Conservation (phyloP, 2,888 invertebrate species). For the Entomobrya multifasciata region DNA sequence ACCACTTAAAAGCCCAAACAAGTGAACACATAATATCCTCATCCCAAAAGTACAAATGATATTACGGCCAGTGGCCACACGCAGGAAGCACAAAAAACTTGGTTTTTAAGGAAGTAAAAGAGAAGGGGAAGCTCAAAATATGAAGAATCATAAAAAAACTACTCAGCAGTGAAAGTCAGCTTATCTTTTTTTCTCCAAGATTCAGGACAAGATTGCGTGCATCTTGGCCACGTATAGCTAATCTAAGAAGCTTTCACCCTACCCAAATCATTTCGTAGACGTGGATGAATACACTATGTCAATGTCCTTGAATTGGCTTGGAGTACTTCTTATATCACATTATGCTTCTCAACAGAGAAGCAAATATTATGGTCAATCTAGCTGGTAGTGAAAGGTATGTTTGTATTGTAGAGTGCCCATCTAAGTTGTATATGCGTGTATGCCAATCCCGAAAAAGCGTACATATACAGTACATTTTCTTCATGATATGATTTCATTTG, state of each 20-base stretch:
- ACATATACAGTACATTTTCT: too few relatives aligned
- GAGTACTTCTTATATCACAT: background rate
- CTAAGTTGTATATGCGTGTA: too few relatives aligned
- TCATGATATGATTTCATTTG: too few relatives aligned
- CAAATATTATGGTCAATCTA: too few relatives aligned
- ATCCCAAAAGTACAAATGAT: constrained; percentile 40
- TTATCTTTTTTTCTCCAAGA: constrained; percentile 19
- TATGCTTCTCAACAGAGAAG: too few relatives aligned
- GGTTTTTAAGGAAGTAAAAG: constrained; percentile 39
- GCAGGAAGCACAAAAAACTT: constrained; percentile 59
- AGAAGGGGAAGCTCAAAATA: constrained; percentile 28
- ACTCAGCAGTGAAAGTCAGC: constrained; percentile 33
- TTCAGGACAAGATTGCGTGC: too few relatives aligned
- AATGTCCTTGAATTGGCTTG: constrained; percentile 42
- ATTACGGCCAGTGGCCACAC: constrained; percentile 15
- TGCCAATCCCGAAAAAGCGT: too few relatives aligned
- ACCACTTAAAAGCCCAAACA: constrained; percentile 15
- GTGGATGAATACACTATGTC: constrained; percentile 15
- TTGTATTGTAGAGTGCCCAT: too few relatives aligned
- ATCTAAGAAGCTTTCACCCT: constrained; percentile 20
- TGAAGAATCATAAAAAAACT: constrained; percentile 20
- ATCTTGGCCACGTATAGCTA: constrained; percentile 40
- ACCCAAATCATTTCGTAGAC: background rate
- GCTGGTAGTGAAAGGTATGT: too few relatives aligned
- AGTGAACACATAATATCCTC: background rate